Conservation (phyloP, 2,797 vertebrate genomes). For the Paedocypris micromegethes region DNA sequence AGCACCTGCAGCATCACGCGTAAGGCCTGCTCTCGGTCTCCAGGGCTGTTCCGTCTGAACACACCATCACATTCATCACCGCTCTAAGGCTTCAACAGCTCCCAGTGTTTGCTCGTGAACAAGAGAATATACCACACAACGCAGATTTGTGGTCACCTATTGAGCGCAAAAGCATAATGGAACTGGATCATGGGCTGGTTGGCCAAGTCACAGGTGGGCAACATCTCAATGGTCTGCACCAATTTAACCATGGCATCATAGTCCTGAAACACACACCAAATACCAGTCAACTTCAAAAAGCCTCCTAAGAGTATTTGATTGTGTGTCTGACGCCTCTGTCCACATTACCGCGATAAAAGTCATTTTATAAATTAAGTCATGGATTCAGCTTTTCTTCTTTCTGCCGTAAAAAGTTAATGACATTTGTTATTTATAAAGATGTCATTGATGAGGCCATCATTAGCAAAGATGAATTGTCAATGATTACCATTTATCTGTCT, state of each 20-base stretch:
- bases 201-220: constrained; percentile 88
- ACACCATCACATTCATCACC: too few species aligned
- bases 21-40: constrained; percentile 85
- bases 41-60: constrained; percentile 79
- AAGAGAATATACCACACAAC: constrained; percentile 18
- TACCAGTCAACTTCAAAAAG: background rate
- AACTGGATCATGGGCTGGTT: constrained; percentile 95
- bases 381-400: too few species aligned
- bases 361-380: too few species aligned
- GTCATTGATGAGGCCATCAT: too few species aligned
- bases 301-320: too few species aligned
- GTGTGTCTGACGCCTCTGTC: too few species aligned
- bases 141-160: constrained; percentile 70
- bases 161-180: constrained; percentile 92
- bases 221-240: constrained; percentile 88
- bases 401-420: too few species aligned
- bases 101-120: constrained; percentile 14
- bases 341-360: too few species aligned
- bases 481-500: too few species aligned
- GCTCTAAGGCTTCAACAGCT: too few species aligned
- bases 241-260: constrained; percentile 96
- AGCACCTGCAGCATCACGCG: constrained; percentile 88
- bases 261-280: constrained; percentile 67
- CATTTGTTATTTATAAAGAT: too few species aligned
- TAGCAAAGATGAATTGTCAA: too few species aligned